Base-by-base conservation (phyloP, 2,797 vertebrate species). In the Oreortyx pictus region DNA sequence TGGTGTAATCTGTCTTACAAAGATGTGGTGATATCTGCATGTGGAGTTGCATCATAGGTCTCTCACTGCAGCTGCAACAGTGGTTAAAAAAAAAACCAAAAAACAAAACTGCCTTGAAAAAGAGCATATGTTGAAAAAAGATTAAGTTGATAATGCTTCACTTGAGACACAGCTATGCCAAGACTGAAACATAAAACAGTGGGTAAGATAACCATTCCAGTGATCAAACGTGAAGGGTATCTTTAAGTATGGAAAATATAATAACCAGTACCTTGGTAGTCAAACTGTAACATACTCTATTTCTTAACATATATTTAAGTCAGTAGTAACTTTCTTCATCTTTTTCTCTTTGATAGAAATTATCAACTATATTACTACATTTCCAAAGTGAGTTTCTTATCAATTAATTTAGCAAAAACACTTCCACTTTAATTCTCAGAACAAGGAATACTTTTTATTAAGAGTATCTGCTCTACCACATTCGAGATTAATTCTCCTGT, bases 41-140 rank as follows among this genome's bases (percentile, higher is more conserved):
- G 1, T 20, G 15, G 13, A 79, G 13, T 29, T 79, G 19, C 43
- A 47, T 18, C 4, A 0, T 59, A 74, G 59, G 2, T 47, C n/a
- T n/a, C 44, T 31, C 3, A 1, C 47, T 47, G 56, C 23, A 80
- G 44, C 37, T 43, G 31, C 22, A 68, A 1, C 4, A 23, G 19
- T 13, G 67, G 44, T 66, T 81, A n/a, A 56, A n/a, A n/a, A n/a
- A 54, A 54, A 31, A 19, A 17, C 64, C 37, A 37, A 50, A 78
- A 77, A 86, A 74, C 8, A 78, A 77, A 86, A 74, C 7, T 68
- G 20, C 31, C 41, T 74, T 83, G 57, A 75, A 74, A 88, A 77
- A 77, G 57, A 47, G 0, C 11, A 6, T 8, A 59, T 7, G 31
- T 37, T 59, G 39, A 73, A 57, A 15, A 79, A 80, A 57, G 16